Base-by-base conservation (phyloP, 2,888 invertebrate species). In the Erebia ligea region DNA sequence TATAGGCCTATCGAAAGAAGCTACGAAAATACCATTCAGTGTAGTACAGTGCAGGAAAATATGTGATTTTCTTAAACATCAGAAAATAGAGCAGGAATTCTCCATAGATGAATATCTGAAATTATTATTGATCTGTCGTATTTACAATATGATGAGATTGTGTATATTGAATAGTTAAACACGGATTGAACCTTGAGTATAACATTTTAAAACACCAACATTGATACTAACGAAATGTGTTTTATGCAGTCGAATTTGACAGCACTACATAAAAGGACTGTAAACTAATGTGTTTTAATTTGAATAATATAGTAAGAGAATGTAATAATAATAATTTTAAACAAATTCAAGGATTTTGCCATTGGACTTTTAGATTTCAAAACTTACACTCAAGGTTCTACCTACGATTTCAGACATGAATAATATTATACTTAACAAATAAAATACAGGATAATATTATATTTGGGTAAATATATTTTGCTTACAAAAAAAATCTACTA, bases 1-100 rank as follows among this genome's bases (percentile, higher is more conserved):
- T 80, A 48, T 45, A 86, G 80, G 76, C 75, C 82, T 86, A 87
- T 85, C 75, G 86, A 87, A 86, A 86, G 78, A 90, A 91, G 88
- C 89, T 91, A 92, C 86, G 88, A 91, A 91, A 92, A 91, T 92
- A 91, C 88, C 84, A 80, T 80, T 81, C 78, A 80, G 88, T 90
- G 89, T 86, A 83, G 81, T 86, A 87, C 81, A 86, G 89, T 87
- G 89, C 87, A 84, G 85, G 84, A 89, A 90, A 91, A 90, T 90
- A 90, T 89, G 72, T 81, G 70, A 82, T 83, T 54, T 84, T 86
- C 78, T 86, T 87, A 89, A 82, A 86, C 80, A 81, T 87, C 89
- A 88, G 89, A 91, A 91, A 91, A 91, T 90, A 90, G 77, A 79
- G 84, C 86, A 85, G 88, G 87, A 85, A 86, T 86, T 89, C 81